These are phyloP conservation scores for Lepidonotus clava DNA, from an alignment of 2,888 invertebrate species.

Conservation along the genomic window DNA sequence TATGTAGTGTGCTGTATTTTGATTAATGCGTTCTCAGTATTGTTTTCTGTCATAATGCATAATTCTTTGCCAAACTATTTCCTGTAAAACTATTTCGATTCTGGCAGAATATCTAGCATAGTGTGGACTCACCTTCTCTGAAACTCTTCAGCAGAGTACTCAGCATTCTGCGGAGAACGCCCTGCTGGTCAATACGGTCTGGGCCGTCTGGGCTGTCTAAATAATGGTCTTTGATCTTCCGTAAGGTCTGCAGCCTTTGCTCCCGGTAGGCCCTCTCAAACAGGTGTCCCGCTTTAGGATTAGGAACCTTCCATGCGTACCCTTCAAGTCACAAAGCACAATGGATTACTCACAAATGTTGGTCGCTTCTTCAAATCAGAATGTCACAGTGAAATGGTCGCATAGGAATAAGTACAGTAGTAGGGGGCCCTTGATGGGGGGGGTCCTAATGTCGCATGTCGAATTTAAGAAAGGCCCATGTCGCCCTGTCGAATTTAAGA, in stretches of 20 bases:
- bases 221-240: background rate
- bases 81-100: background rate
- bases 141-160: background rate
- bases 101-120: background rate
- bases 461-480: too few species aligned
- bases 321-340: too few species aligned
- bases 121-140: background rate
- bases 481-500: too few species aligned
- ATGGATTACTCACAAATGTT: too few species aligned
- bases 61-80: background rate
- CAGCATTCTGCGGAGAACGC: background rate
- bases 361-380: too few species aligned
- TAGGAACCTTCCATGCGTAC: too few species aligned
- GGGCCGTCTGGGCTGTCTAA: background rate
- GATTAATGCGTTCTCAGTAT: too few species aligned
- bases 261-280: background rate
- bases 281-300: background rate
- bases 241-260: background rate
- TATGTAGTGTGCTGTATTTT: too few species aligned
- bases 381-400: too few species aligned
- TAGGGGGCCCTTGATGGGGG: too few species aligned
- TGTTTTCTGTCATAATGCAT: background rate
- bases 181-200: background rate
- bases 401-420: too few species aligned
- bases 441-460: too few species aligned